Evolutionary conservation across 2,797 vertebrate species (phyloP).

Genomic region (Leptoclinus maculatus): DNA sequence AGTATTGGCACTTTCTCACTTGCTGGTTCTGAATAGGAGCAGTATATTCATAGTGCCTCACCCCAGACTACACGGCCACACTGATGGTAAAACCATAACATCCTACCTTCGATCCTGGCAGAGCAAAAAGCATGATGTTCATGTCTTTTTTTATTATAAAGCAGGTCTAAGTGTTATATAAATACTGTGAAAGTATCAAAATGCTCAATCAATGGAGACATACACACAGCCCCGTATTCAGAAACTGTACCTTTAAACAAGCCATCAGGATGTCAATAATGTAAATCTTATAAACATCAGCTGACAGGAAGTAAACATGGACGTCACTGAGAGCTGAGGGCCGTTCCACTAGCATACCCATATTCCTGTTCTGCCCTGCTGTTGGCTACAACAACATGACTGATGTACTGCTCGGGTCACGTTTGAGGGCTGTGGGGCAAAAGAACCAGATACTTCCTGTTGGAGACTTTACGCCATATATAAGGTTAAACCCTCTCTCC

Average conservation of each 20-base stretch:
- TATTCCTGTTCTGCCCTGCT: constrained; percentile 32
- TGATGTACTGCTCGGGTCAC: constrained; percentile 37
- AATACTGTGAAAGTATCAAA: too few relatives aligned
- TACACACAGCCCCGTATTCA: too few relatives aligned
- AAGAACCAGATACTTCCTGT: not conserved
- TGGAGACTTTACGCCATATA: not conserved
- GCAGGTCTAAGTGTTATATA: too few relatives aligned
- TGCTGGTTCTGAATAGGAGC: constrained; percentile 8
- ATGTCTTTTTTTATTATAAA: too few relatives aligned
- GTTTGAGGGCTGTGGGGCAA: constrained; percentile 11
- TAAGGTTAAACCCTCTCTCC: not conserved
- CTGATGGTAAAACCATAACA: not conserved
- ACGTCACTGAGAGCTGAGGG: not conserved
- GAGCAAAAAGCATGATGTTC: constrained; percentile 1
- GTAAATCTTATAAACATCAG: too few relatives aligned
- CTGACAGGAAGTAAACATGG: too few relatives aligned
- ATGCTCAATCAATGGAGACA: too few relatives aligned
- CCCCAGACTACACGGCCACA: not conserved
- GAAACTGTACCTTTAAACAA: too few relatives aligned
- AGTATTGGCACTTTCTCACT: not conserved
- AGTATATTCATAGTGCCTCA: constrained; percentile 37
- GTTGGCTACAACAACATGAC: constrained; percentile 23
- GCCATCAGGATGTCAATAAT: too few relatives aligned
- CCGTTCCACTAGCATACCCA: too few relatives aligned
- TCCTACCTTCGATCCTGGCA: not conserved